A percentile compares a stretch with the other conserved stretches of the same genome.
Evolutionary conservation across 1,140 invertebrate genomes (phyloP).

Genomic region (Achatina immaculata): DNA sequence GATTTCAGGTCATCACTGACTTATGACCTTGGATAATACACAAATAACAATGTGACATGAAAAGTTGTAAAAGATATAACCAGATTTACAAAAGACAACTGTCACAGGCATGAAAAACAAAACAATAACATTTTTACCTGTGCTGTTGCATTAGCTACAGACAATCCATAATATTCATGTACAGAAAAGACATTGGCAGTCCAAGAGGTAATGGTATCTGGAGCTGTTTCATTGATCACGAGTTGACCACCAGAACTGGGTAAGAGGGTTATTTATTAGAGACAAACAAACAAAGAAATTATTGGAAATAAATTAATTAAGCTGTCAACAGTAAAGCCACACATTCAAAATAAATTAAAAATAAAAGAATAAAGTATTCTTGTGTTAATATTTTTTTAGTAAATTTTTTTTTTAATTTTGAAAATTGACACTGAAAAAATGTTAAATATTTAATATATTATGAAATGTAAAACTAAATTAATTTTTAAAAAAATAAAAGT

Average conservation of each 20-base stretch:
- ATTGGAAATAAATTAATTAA: not conserved
- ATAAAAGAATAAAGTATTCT: not conserved
- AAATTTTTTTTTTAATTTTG: not conserved
- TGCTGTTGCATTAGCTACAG: constrained; percentile 80
- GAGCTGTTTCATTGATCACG: constrained; percentile 72
- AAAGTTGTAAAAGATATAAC: too few species aligned
- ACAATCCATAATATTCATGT: constrained; percentile 85
- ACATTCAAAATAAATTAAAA: not conserved
- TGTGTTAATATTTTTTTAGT: not conserved
- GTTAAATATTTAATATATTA: too few species aligned
- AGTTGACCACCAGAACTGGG: constrained; percentile 32
- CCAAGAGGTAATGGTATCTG: constrained; percentile 92
- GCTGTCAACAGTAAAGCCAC: not conserved
- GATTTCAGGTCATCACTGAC: too few species aligned
- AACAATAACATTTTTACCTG: constrained; percentile 72
- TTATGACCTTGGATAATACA: too few species aligned
- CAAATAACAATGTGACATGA: too few species aligned
- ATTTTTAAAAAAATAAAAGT: too few species aligned
- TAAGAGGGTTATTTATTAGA: not conserved
- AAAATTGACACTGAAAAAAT: not conserved
- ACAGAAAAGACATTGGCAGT: constrained; percentile 90
- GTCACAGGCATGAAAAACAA: too few species aligned
- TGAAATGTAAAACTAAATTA: too few species aligned
- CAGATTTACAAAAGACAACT: too few species aligned
- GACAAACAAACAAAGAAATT: not conserved